These are phyloP conservation scores for Vulpes ferrilata DNA, from an alignment of 2,113 vertebrate species.

Conservation along the genomic window DNA sequence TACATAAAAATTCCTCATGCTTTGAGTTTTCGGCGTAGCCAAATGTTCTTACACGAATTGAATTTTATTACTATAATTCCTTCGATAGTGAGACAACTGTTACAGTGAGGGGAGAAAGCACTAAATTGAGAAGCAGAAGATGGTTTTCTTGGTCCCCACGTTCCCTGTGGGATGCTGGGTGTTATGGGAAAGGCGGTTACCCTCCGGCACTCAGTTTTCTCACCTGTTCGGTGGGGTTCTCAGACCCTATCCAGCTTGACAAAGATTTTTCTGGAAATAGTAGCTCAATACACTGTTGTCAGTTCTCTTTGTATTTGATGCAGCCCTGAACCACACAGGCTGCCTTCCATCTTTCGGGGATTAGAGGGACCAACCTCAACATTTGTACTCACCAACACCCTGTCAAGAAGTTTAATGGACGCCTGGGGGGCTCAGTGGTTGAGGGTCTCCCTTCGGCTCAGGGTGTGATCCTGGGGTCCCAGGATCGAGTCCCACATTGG, in stretches of 20 bases:
- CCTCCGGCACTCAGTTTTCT: neutral
- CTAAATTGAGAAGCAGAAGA: neutral
- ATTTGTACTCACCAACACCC: neutral
- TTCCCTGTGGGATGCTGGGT: neutral
- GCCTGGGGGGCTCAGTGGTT: too few species aligned
- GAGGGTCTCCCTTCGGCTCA: too few species aligned
- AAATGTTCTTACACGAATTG: constrained; percentile 36
- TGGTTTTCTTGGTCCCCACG: neutral
- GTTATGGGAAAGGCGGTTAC: neutral
- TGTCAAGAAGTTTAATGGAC: neutral
- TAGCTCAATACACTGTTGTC: neutral
- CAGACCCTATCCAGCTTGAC: neutral
- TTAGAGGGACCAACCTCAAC: neutral
- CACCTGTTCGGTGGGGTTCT: neutral
- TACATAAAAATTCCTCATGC: constrained; percentile 11
- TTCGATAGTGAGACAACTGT: neutral
- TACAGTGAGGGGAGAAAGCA: neutral
- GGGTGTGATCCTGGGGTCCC: too few species aligned
- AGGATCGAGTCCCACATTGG: too few species aligned
- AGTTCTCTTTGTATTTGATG: neutral
- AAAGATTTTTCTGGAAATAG: neutral
- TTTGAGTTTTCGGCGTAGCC: neutral
- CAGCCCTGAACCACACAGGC: neutral
- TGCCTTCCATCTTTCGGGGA: neutral
- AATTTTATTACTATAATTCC: neutral